phyloP scores from a whole-genome alignment of 2,797 vertebrate species.

The Falco cherrug region DNA sequence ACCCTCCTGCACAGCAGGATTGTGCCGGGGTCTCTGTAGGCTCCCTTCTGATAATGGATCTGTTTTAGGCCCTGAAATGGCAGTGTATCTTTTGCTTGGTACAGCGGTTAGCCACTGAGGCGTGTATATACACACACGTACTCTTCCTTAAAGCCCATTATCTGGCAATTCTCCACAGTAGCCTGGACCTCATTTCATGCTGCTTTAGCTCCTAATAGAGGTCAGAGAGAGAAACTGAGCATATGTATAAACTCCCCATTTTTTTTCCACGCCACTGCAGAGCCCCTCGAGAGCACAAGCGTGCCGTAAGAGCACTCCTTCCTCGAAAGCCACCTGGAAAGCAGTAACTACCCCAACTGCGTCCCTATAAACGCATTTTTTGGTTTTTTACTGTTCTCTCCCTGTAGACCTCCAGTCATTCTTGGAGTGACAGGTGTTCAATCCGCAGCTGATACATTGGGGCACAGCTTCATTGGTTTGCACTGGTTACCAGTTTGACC shows the following conservation, averaged over 20 bases:
- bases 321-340: not conserved
- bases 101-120: not conserved
- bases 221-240: not conserved
- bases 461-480: not conserved
- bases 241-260: not conserved
- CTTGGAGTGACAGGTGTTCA: not conserved
- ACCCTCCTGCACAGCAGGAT: accelerated
- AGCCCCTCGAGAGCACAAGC: not conserved
- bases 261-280: not conserved
- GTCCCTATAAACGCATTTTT: not conserved
- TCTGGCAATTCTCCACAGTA: not conserved
- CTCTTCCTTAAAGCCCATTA: not conserved
- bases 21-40: not conserved
- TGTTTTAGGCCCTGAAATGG: not conserved
- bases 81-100: not conserved
- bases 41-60: not conserved
- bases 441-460: not conserved
- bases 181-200: not conserved
- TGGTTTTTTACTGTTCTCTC: not conserved
- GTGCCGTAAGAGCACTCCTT: accelerated
- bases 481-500: not conserved
- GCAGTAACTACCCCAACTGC: not conserved
- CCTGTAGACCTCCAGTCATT: not conserved
- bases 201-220: not conserved
- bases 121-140: not conserved